Conservation (phyloP, 2,113 vertebrate genomes). For the Albula glossodonta region DNA sequence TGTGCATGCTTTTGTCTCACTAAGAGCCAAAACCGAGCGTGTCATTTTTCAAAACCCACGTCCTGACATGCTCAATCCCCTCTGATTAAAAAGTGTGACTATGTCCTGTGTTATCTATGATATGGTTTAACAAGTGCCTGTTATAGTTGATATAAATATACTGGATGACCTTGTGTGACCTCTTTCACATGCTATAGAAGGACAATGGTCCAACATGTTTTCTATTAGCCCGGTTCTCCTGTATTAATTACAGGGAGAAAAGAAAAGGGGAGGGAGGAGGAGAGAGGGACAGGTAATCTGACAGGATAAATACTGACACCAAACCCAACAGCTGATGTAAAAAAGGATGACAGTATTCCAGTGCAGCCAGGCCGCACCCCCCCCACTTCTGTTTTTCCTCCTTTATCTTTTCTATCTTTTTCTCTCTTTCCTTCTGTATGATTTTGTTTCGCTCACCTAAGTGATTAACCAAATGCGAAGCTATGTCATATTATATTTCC, state of each 20-base stretch:
- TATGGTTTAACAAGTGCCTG: not conserved
- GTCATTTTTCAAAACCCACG: not conserved
- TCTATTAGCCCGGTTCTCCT: not conserved
- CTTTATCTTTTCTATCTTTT: not conserved
- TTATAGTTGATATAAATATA: not conserved
- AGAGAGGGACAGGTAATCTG: not conserved
- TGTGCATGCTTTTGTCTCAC: not conserved
- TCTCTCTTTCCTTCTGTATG: not conserved
- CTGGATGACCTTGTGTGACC: not conserved
- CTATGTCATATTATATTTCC: too few relatives aligned
- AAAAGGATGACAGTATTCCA: too few relatives aligned
- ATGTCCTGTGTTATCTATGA: not conserved
- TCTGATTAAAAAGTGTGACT: not conserved
- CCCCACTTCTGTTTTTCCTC: not conserved
- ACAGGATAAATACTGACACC: not conserved
- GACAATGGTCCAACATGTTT: not conserved
- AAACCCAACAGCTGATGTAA: too few relatives aligned
- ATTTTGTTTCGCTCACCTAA: too few relatives aligned
- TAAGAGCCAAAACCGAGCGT: not conserved
- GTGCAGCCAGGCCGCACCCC: too few relatives aligned
- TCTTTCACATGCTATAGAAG: not conserved
- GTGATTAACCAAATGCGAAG: too few relatives aligned
- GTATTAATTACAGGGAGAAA: not conserved
- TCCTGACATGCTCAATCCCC: not conserved
- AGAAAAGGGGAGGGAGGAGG: not conserved